These are phyloP conservation scores for Cherax destructor DNA, from an alignment of 1,140 invertebrate genomes.

Conservation along the genomic window DNA sequence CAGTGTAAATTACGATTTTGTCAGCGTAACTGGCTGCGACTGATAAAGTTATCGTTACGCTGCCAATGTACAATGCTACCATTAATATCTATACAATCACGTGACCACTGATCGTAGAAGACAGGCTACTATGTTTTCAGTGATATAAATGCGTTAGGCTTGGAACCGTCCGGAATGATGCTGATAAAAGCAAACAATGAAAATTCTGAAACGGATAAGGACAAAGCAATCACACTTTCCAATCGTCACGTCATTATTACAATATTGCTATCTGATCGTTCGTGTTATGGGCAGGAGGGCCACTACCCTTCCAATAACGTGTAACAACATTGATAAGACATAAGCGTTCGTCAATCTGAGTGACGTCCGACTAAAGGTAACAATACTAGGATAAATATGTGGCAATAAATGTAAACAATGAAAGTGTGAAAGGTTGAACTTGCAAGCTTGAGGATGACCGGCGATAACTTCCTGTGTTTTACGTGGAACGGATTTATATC, in stretches of 20 bases:
- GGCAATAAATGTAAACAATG: conserved; percentile 4
- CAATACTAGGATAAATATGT: background rate
- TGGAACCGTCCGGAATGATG: background rate
- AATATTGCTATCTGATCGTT: background rate
- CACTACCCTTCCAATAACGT: background rate
- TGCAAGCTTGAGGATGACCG: background rate
- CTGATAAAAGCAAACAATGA: conserved; percentile 5
- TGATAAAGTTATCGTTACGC: background rate
- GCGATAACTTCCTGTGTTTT: conserved; percentile 4
- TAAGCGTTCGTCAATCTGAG: background rate
- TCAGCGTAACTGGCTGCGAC: too few relatives aligned
- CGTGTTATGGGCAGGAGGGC: background rate
- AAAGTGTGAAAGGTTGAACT: background rate
- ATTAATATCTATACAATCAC: background rate
- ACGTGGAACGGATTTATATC: background rate
- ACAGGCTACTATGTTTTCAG: background rate
- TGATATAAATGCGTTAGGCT: background rate
- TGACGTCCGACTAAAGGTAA: background rate
- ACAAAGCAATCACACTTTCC: background rate
- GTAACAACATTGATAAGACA: conserved; percentile 4
- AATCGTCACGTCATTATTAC: background rate
- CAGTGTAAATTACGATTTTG: too few relatives aligned
- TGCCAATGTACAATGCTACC: background rate
- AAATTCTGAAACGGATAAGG: background rate
- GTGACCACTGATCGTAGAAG: background rate